These are phyloP conservation scores for Python bivittatus DNA, from an alignment of 2,113 vertebrate genomes.

Conservation along the genomic window DNA sequence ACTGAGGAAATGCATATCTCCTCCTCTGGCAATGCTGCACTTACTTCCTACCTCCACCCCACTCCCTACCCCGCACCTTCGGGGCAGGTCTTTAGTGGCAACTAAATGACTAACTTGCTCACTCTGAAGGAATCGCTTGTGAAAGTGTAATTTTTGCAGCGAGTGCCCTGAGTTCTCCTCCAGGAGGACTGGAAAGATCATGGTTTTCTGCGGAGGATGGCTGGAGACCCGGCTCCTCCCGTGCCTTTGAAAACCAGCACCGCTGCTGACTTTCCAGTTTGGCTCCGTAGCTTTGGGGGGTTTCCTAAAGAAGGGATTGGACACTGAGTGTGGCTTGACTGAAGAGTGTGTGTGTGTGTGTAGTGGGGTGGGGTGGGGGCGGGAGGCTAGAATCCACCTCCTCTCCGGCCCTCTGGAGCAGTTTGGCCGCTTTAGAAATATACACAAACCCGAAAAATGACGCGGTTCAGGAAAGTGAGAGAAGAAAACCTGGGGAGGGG, in stretches of 20 bases:
- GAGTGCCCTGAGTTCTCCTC: background rate
- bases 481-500: background rate
- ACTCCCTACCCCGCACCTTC: background rate
- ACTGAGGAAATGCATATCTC: background rate
- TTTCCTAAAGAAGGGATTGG: background rate
- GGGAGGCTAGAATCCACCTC: background rate
- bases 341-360: background rate
- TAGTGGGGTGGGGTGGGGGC: background rate
- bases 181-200: background rate
- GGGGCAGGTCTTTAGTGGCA: background rate
- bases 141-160: background rate
- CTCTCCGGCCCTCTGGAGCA: background rate
- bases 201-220: background rate
- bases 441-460: background rate
- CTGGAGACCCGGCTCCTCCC: background rate
- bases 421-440: background rate
- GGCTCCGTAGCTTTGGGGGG: background rate
- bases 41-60: background rate
- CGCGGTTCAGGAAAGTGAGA: background rate
- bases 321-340: background rate
- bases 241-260: background rate
- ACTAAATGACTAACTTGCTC: background rate
- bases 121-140: background rate
- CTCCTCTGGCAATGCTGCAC: background rate
- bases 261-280: background rate